Evolutionary conservation across 2,797 vertebrate species (phyloP).

Genomic region (Vultur gryphus): DNA sequence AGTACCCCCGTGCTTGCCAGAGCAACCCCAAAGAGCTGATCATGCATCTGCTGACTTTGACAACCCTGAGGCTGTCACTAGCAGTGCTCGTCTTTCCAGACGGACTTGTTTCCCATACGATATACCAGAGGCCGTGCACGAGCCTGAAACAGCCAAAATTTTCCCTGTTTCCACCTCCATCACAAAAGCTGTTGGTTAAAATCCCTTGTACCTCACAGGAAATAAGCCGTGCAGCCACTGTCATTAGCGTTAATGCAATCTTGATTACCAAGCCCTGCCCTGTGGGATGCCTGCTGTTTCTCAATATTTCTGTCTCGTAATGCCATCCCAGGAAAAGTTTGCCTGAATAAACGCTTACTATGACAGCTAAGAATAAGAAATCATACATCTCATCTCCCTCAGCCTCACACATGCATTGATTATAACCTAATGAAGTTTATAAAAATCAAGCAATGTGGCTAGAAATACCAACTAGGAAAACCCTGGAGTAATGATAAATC

Average conservation of each 20-base stretch:
- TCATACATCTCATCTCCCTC: not conserved
- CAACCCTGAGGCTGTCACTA: not conserved
- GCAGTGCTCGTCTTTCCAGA: fast-evolving
- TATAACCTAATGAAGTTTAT: not conserved
- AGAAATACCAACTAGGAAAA: not conserved
- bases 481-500: not conserved
- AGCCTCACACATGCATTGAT: not conserved
- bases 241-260: not conserved
- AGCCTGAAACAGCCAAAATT: not conserved
- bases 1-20: fast-evolving
- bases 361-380: not conserved
- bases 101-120: fast-evolving
- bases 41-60: fast-evolving
- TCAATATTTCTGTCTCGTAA: not conserved
- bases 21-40: not conserved
- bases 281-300: not conserved
- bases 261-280: not conserved
- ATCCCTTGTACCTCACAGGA: not conserved
- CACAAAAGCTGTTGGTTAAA: not conserved
- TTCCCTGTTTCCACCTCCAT: not conserved
- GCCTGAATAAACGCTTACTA: not conserved
- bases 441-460: not conserved
- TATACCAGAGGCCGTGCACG: fast-evolving
- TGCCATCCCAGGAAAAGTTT: not conserved
- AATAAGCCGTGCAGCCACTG: not conserved